A percentile compares a stretch with the other conserved stretches of the same genome.
These are phyloP conservation scores for Perca flavescens DNA, from an alignment of 2,113 vertebrate genomes.

Conservation along the genomic window DNA sequence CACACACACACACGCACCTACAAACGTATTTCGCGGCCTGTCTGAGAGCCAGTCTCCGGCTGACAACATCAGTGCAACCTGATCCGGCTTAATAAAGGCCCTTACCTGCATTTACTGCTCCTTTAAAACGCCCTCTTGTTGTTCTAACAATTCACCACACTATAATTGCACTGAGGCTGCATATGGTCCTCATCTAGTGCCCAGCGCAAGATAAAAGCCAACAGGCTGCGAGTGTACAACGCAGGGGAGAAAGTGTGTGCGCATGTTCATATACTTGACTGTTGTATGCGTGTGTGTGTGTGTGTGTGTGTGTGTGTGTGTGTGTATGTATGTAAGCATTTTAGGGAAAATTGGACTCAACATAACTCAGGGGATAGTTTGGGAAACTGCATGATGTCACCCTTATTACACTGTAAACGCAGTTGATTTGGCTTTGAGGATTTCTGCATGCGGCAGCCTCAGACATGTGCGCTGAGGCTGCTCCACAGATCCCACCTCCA, in stretches of 20 bases:
- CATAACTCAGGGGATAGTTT: conserved; percentile 61
- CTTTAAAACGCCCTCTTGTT: conserved; percentile 78
- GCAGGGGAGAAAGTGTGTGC: conserved; percentile 47
- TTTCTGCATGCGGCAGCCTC: conserved; percentile 28
- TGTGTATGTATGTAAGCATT: conserved; percentile 62
- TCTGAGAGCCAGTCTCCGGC: conserved; percentile 54
- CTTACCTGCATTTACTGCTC: conserved; percentile 81
- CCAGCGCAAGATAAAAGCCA: conserved; percentile 74
- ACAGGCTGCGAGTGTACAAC: conserved; percentile 56
- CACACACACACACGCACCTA: conserved; percentile 26
- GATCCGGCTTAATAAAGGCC: conserved; percentile 72
- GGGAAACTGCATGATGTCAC: conserved; percentile 78
- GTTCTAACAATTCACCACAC: conserved; percentile 76
- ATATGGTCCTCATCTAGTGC: conserved; percentile 81
- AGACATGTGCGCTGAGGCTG: conserved; percentile 54
- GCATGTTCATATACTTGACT: conserved; percentile 7
- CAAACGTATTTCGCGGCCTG: conserved; percentile 17
- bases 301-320: background rate
- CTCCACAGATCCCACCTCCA: conserved; percentile 39
- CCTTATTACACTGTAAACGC: conserved; percentile 68
- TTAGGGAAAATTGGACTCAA: conserved; percentile 72
- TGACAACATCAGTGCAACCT: conserved; percentile 76
- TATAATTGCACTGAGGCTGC: conserved; percentile 71
- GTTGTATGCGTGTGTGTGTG: no score
- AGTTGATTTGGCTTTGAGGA: conserved; percentile 70